Conservation (phyloP, 1,140 invertebrate genomes). For the Pogonomyrmex californicus region DNA sequence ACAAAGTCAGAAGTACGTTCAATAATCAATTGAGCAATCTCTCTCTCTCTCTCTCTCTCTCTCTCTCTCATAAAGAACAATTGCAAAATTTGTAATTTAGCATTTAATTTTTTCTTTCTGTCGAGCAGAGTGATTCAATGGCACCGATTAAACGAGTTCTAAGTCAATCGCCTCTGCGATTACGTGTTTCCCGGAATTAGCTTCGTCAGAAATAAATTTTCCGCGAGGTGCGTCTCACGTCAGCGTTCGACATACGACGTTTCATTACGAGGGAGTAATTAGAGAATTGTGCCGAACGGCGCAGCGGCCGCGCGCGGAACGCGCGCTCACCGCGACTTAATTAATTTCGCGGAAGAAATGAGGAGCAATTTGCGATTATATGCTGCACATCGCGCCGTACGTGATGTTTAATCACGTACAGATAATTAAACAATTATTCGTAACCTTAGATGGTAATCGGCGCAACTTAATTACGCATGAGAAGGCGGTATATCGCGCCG, state of each 20-base stretch:
- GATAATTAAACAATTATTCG: conserved; percentile 66
- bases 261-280: conserved; percentile 45
- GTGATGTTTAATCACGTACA: conserved; percentile 57
- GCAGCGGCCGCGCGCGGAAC: conserved; percentile 20
- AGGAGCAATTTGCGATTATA: conserved; percentile 55
- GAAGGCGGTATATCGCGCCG: conserved; percentile 41
- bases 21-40: not conserved
- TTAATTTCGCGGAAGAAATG: conserved; percentile 48
- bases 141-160: not conserved
- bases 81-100: not conserved
- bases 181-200: not conserved
- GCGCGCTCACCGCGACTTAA: conserved; percentile 40
- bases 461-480: conserved; percentile 56
- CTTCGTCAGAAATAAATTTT: conserved; percentile 10
- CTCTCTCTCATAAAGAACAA: not conserved
- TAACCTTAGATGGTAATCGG: conserved; percentile 61
- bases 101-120: not conserved
- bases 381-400: conserved; percentile 22
- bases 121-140: not conserved
- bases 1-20: not conserved
- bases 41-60: not conserved
- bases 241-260: conserved; percentile 17
- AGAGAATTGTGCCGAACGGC: conserved; percentile 44
- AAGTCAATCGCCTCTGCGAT: not conserved
- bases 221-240: conserved; percentile 24